These are phyloP conservation scores for Notodonta dromedarius DNA, from an alignment of 2,888 invertebrate species.

Conservation along the genomic window DNA sequence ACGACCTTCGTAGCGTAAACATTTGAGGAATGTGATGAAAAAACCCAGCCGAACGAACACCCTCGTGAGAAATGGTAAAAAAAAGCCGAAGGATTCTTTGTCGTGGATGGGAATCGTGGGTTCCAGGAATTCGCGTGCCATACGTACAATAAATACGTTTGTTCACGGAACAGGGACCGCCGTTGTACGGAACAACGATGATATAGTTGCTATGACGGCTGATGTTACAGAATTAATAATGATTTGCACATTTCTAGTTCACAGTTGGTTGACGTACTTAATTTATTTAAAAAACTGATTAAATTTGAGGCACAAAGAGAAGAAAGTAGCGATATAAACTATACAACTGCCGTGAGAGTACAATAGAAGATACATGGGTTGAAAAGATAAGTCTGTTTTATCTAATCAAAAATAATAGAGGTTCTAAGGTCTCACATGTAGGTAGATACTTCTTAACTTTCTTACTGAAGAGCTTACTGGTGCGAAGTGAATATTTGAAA, in stretches of 20 bases:
- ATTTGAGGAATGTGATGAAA: constrained; percentile 73
- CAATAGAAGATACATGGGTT: no score
- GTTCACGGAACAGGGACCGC: constrained; percentile 57
- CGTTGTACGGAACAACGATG: constrained; percentile 42
- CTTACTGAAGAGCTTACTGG: no score
- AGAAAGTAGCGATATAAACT: no score
- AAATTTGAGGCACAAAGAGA: no score
- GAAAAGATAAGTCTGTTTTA: no score
- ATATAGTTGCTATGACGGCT: constrained; percentile 20
- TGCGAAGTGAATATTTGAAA: no score
- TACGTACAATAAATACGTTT: constrained; percentile 55
- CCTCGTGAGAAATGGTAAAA: constrained; percentile 71
- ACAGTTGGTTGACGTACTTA: no score
- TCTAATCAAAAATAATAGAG: no score
- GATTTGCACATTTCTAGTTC: constrained; percentile 30
- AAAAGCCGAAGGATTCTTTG: constrained; percentile 62
- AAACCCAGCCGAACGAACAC: constrained; percentile 62
- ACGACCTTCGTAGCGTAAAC: constrained; percentile 74
- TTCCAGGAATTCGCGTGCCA: constrained; percentile 83
- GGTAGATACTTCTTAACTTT: no score
- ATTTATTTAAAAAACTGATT: no score
- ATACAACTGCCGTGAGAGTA: no score
- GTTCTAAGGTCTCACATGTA: no score
- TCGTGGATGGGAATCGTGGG: constrained; percentile 72
- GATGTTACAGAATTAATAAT: constrained; percentile 24